Evolutionary conservation across 2,888 invertebrate species (phyloP).

Genomic region (Napeogenes inachia): DNA sequence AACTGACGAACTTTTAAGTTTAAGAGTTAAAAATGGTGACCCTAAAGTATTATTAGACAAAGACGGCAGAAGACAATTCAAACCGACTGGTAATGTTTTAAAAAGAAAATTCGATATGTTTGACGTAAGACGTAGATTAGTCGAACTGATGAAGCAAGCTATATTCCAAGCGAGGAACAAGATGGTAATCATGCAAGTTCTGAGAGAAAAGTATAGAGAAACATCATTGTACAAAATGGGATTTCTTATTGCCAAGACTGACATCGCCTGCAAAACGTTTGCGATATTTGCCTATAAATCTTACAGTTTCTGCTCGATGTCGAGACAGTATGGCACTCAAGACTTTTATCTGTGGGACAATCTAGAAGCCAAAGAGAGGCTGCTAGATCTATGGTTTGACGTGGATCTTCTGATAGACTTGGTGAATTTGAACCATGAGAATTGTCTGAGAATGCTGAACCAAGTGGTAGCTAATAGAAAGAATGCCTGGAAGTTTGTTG

Average conservation of each 20-base stretch:
- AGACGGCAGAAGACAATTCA: constrained; percentile 39
- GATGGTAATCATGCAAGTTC: constrained; percentile 48
- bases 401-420: constrained; percentile 44
- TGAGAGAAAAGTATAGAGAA: constrained; percentile 35
- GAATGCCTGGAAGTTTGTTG: constrained; percentile 37
- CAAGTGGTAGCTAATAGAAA: constrained; percentile 28
- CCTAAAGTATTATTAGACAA: constrained; percentile 28
- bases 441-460: constrained; percentile 28
- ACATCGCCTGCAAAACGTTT: constrained; percentile 41
- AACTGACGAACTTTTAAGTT: constrained; percentile 43
- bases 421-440: constrained; percentile 37
- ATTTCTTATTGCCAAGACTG: constrained; percentile 48
- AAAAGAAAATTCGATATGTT: constrained; percentile 33
- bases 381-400: constrained; percentile 45
- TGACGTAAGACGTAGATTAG: constrained; percentile 37
- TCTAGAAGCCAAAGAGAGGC: constrained; percentile 38
- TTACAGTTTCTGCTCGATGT: constrained; percentile 30
- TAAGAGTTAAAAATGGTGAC: constrained; percentile 39
- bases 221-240: constrained; percentile 54
- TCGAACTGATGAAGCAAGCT: constrained; percentile 52
- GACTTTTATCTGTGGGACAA: constrained; percentile 27
- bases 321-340: constrained; percentile 4
- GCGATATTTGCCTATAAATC: constrained; percentile 33
- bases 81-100: constrained; percentile 22
- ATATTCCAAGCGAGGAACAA: constrained; percentile 51